These are phyloP conservation scores for Linnaemya tessellans DNA, from an alignment of 2,888 invertebrate genomes.

Conservation along the genomic window DNA sequence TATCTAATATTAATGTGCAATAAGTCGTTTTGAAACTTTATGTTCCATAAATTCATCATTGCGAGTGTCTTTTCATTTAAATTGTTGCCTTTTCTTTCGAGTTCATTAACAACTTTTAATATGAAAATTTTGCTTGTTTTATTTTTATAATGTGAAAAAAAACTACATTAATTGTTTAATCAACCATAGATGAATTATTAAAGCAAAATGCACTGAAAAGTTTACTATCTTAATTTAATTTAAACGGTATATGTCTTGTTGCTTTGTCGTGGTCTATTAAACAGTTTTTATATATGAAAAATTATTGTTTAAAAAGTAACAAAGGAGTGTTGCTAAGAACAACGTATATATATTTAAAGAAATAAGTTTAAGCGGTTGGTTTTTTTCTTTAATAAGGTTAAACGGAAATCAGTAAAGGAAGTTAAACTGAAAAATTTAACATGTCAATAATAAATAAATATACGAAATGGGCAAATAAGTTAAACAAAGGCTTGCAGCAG, in stretches of 20 bases:
- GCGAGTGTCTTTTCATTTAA: not conserved
- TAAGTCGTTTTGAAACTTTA: not conserved
- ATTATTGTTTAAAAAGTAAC: conserved; percentile 6
- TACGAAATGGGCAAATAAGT: conserved; percentile 26
- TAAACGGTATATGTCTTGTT: not conserved
- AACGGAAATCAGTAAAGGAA: conserved; percentile 64
- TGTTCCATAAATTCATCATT: not conserved
- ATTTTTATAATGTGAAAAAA: not conserved
- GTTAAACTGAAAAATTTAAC: conserved; percentile 38
- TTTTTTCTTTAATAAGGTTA: conserved; percentile 52
- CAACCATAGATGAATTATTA: conserved; percentile 8
- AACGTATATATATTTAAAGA: conserved; percentile 21
- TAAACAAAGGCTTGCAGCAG: conserved; percentile 13
- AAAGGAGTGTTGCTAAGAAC: conserved; percentile 18
- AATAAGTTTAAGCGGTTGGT: conserved; percentile 11
- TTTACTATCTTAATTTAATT: conserved; percentile 23
- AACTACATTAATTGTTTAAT: conserved; percentile 18
- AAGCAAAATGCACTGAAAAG: conserved; percentile 6
- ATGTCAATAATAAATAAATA: conserved; percentile 47
- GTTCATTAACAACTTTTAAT: not conserved
- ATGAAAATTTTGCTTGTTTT: not conserved
- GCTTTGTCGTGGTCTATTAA: conserved; percentile 44
- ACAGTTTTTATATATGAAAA: conserved; percentile 6
- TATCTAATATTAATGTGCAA: not conserved
- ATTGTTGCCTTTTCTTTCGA: not conserved